phyloP scores from a whole-genome alignment of 2,797 vertebrate species.

The Siniperca scherzeri region DNA sequence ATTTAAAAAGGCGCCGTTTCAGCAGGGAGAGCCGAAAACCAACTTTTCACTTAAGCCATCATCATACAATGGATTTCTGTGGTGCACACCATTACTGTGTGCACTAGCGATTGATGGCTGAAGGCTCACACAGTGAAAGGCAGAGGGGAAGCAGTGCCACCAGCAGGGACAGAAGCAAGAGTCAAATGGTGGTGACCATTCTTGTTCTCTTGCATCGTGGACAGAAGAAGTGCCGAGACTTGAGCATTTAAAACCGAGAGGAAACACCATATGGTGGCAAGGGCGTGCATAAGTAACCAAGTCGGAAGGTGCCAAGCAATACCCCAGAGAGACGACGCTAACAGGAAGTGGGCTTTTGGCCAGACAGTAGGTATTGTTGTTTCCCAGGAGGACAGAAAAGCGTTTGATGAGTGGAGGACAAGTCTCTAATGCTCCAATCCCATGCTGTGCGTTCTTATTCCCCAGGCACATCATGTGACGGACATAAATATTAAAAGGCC shows the following conservation, averaged over 20 bases:
- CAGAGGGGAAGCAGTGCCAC: slow-evolving; percentile 9
- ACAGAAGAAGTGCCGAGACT: slow-evolving; percentile 7
- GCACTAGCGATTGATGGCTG: slow-evolving; percentile 23
- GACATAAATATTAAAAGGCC: slow-evolving; percentile 65
- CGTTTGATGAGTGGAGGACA: slow-evolving; percentile 54
- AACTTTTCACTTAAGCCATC: slow-evolving; percentile 44
- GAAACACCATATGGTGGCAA: slow-evolving; percentile 28
- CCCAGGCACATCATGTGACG: slow-evolving; percentile 50
- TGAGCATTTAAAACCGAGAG: slow-evolving; percentile 22
- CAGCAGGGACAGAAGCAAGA: neutral
- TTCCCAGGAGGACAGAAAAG: slow-evolving; percentile 50
- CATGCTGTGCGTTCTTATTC: slow-evolving; percentile 40
- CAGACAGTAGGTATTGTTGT: slow-evolving; percentile 32
- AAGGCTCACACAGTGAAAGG: slow-evolving; percentile 10
- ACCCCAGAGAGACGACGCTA: slow-evolving; percentile 28
- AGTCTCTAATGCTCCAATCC: slow-evolving; percentile 49
- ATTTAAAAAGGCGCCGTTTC: slow-evolving; percentile 36
- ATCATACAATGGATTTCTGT: slow-evolving; percentile 47
- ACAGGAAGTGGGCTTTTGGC: slow-evolving; percentile 54
- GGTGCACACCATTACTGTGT: slow-evolving; percentile 7
- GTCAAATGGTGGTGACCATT: slow-evolving; percentile 17
- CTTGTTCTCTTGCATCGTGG: slow-evolving; percentile 10
- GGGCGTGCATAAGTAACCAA: slow-evolving; percentile 26
- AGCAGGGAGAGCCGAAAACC: slow-evolving; percentile 28
- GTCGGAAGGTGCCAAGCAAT: slow-evolving; percentile 33